Base-by-base conservation (phyloP, 2,797 vertebrate genomes). In the Spondyliosoma cantharus region DNA sequence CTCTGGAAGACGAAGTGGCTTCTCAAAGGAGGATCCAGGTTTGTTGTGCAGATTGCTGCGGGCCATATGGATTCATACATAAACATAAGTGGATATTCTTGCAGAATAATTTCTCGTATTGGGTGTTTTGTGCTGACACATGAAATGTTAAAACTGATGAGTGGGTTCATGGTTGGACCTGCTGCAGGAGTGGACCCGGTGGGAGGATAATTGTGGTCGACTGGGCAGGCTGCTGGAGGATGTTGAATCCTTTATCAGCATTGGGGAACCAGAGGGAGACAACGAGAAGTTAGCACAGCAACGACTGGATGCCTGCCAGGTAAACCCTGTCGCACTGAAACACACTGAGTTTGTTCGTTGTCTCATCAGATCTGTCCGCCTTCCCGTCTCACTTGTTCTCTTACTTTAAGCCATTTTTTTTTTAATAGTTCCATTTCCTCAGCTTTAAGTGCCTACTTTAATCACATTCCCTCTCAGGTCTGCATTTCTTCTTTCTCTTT, bases 21-120 rank as follows among this genome's bases (percentile, higher is more conserved):
- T 91, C 96, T 85, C 94, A 96, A 81, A 92, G 83, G 75, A 86
- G 92, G 52, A 81, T 97, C 48, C 95, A 97, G 97, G 98, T 99
- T 83, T 89, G 86, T 89, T 56, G 64, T 48, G 45, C 32, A 67
- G 58, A 29, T 74, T 70, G 81, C 85, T 89, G 59, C 78, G 78
- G 77, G 80, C 75, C 29, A 82, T 58, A 58, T 43, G 61, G 71
- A 71, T 50, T 74, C 77, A 65, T 62, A 73, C 61, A 76, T 65
- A 76, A 71, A 65, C 45, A 63, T 57, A 81, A 63, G 25, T 56
- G 58, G 37, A 46, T 50, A 22, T 73, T 62, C 43, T 70, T 48
- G 54, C 50, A 32, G 37, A 66, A 54, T 52, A 20, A 53, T 7
- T 15, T 45, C 4, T 48, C n/a, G 25, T 46, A 3, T 24, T 27